phyloP scores from a whole-genome alignment of 2,797 vertebrate species.

The Cyprinodon diabolis region DNA sequence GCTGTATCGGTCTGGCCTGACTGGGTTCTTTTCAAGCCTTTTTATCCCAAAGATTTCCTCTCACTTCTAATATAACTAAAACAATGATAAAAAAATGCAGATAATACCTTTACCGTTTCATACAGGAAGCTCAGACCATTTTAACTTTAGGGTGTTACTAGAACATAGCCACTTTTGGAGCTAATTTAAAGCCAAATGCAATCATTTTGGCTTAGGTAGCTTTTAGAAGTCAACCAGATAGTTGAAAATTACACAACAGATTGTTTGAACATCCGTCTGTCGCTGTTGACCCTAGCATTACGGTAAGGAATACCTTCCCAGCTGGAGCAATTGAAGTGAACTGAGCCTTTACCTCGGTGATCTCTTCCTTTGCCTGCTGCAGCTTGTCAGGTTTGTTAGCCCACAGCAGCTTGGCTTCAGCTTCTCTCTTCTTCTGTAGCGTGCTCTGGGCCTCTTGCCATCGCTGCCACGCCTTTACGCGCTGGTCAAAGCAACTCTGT shows the following conservation, averaged over 20 bases:
- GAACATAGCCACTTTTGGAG: too few species aligned
- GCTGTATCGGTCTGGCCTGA: neutral
- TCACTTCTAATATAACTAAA: too few species aligned
- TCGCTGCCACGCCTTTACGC: conserved; percentile 92
- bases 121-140: too few species aligned
- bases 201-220: neutral
- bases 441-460: conserved; percentile 94
- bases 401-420: conserved; percentile 94
- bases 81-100: too few species aligned
- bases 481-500: conserved; percentile 95
- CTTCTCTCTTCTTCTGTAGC: conserved; percentile 95
- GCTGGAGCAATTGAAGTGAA: neutral
- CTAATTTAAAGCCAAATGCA: too few species aligned
- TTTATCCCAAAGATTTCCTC: too few species aligned
- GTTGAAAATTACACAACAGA: neutral
- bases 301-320: neutral
- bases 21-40: neutral
- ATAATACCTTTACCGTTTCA: too few species aligned
- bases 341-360: conserved; percentile 83
- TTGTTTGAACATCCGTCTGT: neutral
- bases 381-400: conserved; percentile 97
- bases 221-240: neutral
- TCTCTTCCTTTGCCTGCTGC: conserved; percentile 97
- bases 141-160: too few species aligned
- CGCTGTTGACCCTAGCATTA: neutral